phyloP scores from a whole-genome alignment of 2,113 vertebrate genomes.

The Dryoscopus gambensis region DNA sequence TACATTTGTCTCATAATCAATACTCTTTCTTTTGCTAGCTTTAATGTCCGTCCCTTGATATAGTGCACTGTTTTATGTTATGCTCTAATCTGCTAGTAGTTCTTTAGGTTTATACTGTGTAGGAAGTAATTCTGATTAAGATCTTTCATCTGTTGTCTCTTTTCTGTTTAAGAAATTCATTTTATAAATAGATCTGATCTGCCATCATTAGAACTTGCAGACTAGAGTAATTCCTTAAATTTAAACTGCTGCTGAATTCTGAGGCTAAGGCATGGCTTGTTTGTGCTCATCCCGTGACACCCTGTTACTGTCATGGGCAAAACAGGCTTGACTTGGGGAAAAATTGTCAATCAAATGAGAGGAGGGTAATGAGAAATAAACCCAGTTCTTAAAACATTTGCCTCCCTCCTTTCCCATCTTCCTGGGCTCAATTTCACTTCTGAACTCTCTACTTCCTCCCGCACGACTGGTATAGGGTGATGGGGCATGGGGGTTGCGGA shows the following conservation, averaged over 20 bases:
- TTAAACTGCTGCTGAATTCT: neutral
- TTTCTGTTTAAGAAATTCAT: neutral
- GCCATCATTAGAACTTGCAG: neutral
- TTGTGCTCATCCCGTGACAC: neutral
- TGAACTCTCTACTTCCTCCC: neutral
- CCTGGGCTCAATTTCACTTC: neutral
- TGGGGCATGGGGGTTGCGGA: neutral
- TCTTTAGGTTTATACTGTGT: neutral
- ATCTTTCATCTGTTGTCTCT: neutral
- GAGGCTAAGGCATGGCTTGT: neutral
- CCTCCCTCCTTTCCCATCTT: neutral
- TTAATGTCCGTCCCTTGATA: neutral
- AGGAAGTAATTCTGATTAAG: neutral
- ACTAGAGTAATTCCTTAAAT: neutral
- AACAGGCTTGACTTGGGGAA: neutral
- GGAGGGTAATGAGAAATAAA: neutral
- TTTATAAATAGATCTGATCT: neutral
- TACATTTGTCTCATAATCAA: neutral
- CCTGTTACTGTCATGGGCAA: neutral
- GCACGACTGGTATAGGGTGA: accelerated
- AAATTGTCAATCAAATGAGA: neutral
- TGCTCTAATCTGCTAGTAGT: neutral
- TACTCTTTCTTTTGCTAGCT: neutral
- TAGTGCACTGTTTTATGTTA: neutral
- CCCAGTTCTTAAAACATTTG: neutral